These are phyloP conservation scores for Prochilodus magdalenae DNA, from an alignment of 2,113 vertebrate genomes.

Conservation along the genomic window DNA sequence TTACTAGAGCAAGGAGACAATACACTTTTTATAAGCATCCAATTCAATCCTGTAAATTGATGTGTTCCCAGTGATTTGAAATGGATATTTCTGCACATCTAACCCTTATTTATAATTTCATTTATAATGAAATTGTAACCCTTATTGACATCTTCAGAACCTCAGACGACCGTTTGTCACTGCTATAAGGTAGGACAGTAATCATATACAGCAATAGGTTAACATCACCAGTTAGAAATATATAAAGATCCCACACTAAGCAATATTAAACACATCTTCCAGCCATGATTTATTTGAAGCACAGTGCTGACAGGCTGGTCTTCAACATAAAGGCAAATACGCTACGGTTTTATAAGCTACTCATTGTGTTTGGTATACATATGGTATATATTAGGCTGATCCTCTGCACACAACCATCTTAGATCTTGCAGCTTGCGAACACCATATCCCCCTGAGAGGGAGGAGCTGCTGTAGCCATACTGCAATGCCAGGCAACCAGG, in stretches of 20 bases:
- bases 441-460: slow-evolving; percentile 7
- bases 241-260: background rate
- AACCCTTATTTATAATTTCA: no score
- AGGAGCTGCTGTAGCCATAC: background rate
- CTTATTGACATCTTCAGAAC: background rate
- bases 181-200: background rate
- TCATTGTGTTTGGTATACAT: background rate
- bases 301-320: background rate
- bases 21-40: no score
- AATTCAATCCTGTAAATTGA: no score
- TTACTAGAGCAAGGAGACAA: no score
- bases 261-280: background rate
- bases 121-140: background rate
- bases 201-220: background rate
- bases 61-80: no score
- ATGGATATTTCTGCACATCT: background rate
- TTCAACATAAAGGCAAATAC: background rate
- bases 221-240: background rate
- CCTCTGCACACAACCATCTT: slow-evolving; percentile 10
- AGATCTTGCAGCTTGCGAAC: background rate
- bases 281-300: background rate
- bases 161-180: no score
- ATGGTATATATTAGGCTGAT: background rate
- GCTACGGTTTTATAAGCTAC: background rate
- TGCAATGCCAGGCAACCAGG: slow-evolving; percentile 16